These are phyloP conservation scores for Paratilapia polleni DNA, from an alignment of 2,113 vertebrate species.

Conservation along the genomic window DNA sequence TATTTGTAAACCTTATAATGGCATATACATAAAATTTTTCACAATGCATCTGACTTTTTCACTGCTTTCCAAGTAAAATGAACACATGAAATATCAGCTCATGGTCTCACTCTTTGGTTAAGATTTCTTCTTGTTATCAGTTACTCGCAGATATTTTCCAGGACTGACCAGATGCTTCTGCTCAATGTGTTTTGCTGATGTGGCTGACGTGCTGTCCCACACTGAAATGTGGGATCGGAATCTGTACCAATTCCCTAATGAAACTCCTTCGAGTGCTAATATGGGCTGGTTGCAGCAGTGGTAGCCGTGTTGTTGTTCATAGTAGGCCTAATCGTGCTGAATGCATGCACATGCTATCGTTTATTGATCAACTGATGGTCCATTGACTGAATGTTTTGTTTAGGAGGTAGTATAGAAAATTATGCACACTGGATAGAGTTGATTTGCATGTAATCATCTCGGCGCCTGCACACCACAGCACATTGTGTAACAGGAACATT, in stretches of 20 bases:
- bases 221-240: not conserved
- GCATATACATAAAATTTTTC: no score
- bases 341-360: not conserved
- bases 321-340: not conserved
- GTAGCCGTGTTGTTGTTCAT: not conserved
- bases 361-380: not conserved
- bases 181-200: not conserved
- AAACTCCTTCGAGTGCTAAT: not conserved
- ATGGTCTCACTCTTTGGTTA: no score
- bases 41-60: no score
- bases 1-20: no score
- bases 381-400: accelerated
- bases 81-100: no score
- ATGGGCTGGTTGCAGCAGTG: not conserved
- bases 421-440: not conserved
- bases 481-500: constrained; percentile 10
- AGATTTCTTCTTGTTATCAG: no score
- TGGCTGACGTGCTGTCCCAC: not conserved
- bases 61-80: no score
- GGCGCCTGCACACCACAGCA: not conserved
- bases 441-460: not conserved
- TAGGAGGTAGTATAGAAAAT: not conserved
- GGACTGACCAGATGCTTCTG: no score
- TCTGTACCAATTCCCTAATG: not conserved
- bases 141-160: no score